These are phyloP conservation scores for Chrysotoxum bicinctum DNA, from an alignment of 2,888 invertebrate species.

Conservation along the genomic window DNA sequence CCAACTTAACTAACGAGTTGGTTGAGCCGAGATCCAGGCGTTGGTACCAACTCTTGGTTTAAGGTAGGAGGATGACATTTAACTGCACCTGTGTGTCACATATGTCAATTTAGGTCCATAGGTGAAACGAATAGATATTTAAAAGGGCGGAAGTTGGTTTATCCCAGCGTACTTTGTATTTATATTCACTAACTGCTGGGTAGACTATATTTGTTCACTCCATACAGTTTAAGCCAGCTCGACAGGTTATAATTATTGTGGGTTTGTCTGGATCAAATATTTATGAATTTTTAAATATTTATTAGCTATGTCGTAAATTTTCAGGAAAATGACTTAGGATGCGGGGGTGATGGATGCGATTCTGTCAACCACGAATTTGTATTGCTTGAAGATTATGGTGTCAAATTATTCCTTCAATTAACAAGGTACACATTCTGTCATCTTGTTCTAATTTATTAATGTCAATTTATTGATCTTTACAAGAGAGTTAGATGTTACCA, in stretches of 20 bases:
- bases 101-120: slow-evolving; percentile 57
- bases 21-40: background rate
- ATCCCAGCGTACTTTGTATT: background rate
- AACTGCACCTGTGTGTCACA: slow-evolving; percentile 35
- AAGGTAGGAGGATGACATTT: slow-evolving; percentile 2
- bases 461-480: too few species aligned
- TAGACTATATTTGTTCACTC: background rate
- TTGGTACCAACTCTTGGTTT: background rate
- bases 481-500: too few species aligned
- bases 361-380: background rate
- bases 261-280: slow-evolving; percentile 37
- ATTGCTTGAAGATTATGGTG: background rate
- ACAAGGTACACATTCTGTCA: too few species aligned
- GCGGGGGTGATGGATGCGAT: too few species aligned
- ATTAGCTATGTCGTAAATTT: background rate
- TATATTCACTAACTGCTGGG: background rate
- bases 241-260: background rate
- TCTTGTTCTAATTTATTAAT: too few species aligned
- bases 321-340: background rate
- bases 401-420: too few species aligned
- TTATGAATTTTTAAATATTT: slow-evolving; percentile 42
- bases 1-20: slow-evolving; percentile 11
- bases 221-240: background rate
- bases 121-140: slow-evolving; percentile 64
- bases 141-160: slow-evolving; percentile 4